Evolutionary conservation across 2,888 invertebrate genomes (phyloP).

Genomic region (Melanargia galathea): DNA sequence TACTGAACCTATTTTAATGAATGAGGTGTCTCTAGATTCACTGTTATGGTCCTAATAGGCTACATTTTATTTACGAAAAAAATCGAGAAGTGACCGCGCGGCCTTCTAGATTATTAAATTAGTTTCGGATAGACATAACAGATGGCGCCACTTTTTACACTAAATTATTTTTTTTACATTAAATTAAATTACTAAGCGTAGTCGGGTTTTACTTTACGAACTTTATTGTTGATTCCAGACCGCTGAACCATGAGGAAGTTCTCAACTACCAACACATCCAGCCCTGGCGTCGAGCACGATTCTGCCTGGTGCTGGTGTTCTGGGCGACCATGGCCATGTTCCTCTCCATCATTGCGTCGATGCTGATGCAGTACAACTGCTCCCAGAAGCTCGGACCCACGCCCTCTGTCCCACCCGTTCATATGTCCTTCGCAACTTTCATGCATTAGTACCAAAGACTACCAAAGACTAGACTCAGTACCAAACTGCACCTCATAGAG

Average conservation of each 20-base stretch:
- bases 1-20: too few species aligned
- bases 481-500: too few species aligned
- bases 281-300: constrained; percentile 76
- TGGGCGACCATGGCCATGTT: constrained; percentile 75
- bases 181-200: too few species aligned
- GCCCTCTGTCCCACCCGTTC: constrained; percentile 39
- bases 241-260: constrained; percentile 77
- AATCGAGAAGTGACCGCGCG: too few species aligned
- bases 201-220: background rate
- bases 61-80: too few species aligned
- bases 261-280: constrained; percentile 64
- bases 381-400: constrained; percentile 26
- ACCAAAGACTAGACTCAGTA: too few species aligned
- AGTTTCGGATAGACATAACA: too few species aligned
- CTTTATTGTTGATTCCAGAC: constrained; percentile 49
- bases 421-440: constrained; percentile 40
- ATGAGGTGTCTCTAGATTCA: too few species aligned
- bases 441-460: constrained; percentile 27
- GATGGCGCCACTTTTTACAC: too few species aligned
- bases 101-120: too few species aligned
- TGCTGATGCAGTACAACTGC: constrained; percentile 56
- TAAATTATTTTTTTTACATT: too few species aligned
- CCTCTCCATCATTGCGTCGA: constrained; percentile 67
- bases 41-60: too few species aligned
- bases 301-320: constrained; percentile 70